Evolutionary conservation across 2,888 invertebrate genomes (phyloP).

Genomic region (Drosophila diplacantha): DNA sequence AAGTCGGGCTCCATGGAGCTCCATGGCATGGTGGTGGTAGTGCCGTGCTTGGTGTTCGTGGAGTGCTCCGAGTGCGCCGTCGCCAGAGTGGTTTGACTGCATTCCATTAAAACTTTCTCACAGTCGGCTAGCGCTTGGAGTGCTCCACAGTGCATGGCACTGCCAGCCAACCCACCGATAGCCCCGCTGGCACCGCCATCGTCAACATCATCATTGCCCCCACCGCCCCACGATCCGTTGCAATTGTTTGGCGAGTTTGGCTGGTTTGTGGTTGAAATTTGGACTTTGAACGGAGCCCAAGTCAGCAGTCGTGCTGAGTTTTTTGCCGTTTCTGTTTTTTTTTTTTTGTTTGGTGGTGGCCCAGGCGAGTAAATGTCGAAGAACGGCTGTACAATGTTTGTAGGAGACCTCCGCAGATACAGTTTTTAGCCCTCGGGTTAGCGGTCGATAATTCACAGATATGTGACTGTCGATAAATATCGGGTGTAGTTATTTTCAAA

Average conservation of each 20-base stretch:
- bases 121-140: conserved; percentile 63
- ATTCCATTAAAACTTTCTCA: conserved; percentile 78
- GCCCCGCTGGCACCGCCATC: conserved; percentile 9
- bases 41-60: conserved; percentile 17
- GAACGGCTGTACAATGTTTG: conserved; percentile 62
- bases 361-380: conserved; percentile 57
- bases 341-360: conserved; percentile 19
- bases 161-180: conserved; percentile 14
- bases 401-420: conserved; percentile 20
- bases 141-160: conserved; percentile 24
- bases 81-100: conserved; percentile 74
- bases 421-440: conserved; percentile 12
- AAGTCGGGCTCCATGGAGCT: conserved; percentile 25
- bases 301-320: conserved; percentile 24
- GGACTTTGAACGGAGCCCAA: conserved; percentile 57
- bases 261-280: conserved; percentile 62
- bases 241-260: conserved; percentile 70
- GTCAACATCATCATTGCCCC: conserved; percentile 11
- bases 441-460: not conserved
- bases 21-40: conserved; percentile 40
- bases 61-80: conserved; percentile 52
- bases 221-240: conserved; percentile 22
- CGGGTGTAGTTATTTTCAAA: not conserved
- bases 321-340: conserved; percentile 8
- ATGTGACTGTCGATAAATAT: conserved; percentile 4